These are phyloP conservation scores for Molossus alvarezi DNA, from an alignment of 2,797 vertebrate genomes.

Conservation along the genomic window DNA sequence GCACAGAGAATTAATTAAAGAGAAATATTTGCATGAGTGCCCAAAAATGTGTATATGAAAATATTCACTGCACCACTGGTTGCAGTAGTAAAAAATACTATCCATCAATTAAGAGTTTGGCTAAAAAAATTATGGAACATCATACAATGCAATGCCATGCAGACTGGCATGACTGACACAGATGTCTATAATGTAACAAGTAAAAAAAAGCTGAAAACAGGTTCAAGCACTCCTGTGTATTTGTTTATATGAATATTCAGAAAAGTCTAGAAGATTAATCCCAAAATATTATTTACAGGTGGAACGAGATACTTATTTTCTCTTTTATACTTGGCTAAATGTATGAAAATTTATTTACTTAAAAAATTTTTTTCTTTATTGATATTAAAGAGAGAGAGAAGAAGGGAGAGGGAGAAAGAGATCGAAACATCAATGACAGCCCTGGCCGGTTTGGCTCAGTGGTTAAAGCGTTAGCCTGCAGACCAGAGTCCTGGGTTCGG, in stretches of 20 bases:
- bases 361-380: no score
- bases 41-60: not conserved
- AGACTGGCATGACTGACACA: not conserved
- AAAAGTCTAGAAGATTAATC: conserved; percentile 31
- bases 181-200: not conserved
- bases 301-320: conserved; percentile 19
- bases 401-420: no score
- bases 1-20: conserved; percentile 3
- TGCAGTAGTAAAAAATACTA: not conserved
- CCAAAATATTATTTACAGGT: conserved; percentile 20
- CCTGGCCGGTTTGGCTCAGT: no score
- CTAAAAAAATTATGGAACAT: conserved; percentile 12
- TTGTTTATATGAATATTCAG: not conserved
- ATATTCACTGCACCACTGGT: not conserved
- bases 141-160: not conserved
- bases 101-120: not conserved
- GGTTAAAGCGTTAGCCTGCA: no score
- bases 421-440: no score
- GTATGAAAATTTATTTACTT: not conserved
- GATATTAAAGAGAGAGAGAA: no score
- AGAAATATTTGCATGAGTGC: not conserved
- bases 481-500: no score
- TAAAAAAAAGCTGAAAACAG: conserved; percentile 18
- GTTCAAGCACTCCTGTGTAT: not conserved
- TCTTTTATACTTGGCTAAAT: conserved; percentile 28